Percentiles rank a stretch among this genome's conserved stretches.
Evolutionary conservation across 2,113 vertebrate genomes (phyloP).

Genomic region (Oryzias javanicus): DNA sequence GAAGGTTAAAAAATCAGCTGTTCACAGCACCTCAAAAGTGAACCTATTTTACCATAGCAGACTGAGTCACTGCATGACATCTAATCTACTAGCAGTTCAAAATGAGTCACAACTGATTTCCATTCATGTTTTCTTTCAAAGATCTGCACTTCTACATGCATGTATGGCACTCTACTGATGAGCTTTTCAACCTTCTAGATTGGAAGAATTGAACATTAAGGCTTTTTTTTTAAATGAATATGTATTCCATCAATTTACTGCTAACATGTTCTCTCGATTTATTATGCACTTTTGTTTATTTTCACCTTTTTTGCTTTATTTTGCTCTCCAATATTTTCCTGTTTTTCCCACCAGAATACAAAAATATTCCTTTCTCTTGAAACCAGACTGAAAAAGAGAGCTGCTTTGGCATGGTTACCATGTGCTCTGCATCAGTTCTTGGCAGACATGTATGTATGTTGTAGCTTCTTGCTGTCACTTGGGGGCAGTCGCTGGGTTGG

Average conservation of each 20-base stretch:
- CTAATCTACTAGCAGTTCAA: slow-evolving; percentile 10
- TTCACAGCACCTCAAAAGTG: slow-evolving; percentile 9
- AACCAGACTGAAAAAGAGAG: slow-evolving; percentile 45
- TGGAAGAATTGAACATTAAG: slow-evolving; percentile 53
- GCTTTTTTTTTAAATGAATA: slow-evolving; percentile 5
- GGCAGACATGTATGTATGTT: background rate
- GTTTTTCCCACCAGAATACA: too few species aligned
- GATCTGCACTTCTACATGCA: slow-evolving; percentile 16
- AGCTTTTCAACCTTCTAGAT: slow-evolving; percentile 22
- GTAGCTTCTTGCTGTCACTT: background rate
- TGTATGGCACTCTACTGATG: slow-evolving; percentile 20
- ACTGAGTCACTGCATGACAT: slow-evolving; percentile 12
- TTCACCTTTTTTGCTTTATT: background rate
- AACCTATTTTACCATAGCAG: slow-evolving; percentile 7
- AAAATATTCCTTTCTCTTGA: slow-evolving; percentile 9
- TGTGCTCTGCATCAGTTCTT: background rate
- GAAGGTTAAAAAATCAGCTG: slow-evolving; percentile 6
- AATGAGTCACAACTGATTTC: slow-evolving; percentile 21
- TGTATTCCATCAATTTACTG: slow-evolving; percentile 25
- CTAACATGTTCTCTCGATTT: slow-evolving; percentile 26
- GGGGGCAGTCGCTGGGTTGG: too few species aligned
- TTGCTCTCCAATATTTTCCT: background rate
- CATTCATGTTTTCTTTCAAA: slow-evolving; percentile 35
- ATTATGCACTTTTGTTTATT: slow-evolving; percentile 26
- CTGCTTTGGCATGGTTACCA: background rate